Conservation (phyloP, 2,113 vertebrate genomes). For the Himantopus leucocephalus region DNA sequence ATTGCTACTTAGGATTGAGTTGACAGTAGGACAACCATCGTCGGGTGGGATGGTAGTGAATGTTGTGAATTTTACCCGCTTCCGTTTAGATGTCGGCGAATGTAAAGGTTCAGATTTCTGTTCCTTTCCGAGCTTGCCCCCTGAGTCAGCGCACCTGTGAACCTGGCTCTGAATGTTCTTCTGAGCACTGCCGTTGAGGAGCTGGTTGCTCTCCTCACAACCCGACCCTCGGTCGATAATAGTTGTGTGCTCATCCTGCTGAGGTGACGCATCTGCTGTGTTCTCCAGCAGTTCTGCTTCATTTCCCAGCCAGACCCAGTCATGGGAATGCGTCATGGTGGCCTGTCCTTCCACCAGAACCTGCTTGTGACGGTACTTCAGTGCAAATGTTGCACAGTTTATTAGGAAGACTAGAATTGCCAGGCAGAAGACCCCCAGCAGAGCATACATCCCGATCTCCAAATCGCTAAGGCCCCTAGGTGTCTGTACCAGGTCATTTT, state of each 20-base stretch:
- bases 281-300: slow-evolving; percentile 89
- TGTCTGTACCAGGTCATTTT: slow-evolving; percentile 77
- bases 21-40: slow-evolving; percentile 78
- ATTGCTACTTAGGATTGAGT: slow-evolving; percentile 77
- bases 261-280: slow-evolving; percentile 73
- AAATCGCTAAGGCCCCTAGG: slow-evolving; percentile 87
- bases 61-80: slow-evolving; percentile 92
- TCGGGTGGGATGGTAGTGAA: slow-evolving; percentile 88
- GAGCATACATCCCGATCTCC: slow-evolving; percentile 97
- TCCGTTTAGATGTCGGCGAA: slow-evolving; percentile 87
- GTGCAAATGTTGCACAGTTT: slow-evolving; percentile 93
- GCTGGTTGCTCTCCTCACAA: slow-evolving; percentile 76
- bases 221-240: slow-evolving; percentile 81
- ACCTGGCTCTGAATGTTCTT: slow-evolving; percentile 79
- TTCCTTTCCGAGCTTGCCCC: slow-evolving; percentile 70
- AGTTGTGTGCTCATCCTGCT: slow-evolving; percentile 84
- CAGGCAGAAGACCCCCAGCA: slow-evolving; percentile 95
- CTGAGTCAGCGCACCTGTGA: slow-evolving; percentile 69
- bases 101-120: slow-evolving; percentile 76
- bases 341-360: slow-evolving; percentile 87
- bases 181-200: slow-evolving; percentile 80
- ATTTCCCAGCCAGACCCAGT: slow-evolving; percentile 97
- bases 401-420: slow-evolving; percentile 96
- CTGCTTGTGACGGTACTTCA: slow-evolving; percentile 93
- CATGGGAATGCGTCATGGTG: slow-evolving; percentile 88